A percentile compares a stretch with the other conserved stretches of the same genome.
phyloP scores from a whole-genome alignment of 1,140 invertebrate genomes.

The Carposina sasakii region DNA sequence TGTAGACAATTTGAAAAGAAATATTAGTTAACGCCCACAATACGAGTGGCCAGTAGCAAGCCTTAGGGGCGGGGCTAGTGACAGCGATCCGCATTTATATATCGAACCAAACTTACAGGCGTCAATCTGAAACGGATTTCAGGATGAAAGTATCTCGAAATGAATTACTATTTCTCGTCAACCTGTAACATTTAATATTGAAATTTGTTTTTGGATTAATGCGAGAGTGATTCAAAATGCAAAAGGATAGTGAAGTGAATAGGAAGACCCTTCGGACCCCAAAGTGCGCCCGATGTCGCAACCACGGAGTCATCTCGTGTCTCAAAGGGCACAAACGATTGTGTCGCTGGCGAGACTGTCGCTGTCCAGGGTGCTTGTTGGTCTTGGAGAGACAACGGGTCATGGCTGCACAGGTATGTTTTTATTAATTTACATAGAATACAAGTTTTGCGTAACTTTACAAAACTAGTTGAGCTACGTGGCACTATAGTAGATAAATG shows the following conservation, averaged over 20 bases:
- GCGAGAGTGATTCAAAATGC: background rate
- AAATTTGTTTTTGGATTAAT: background rate
- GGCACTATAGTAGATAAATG: too few relatives aligned
- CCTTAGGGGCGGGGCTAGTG: constrained; percentile 34
- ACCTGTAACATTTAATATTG: background rate
- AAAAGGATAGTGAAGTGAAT: constrained; percentile 42
- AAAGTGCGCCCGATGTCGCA: constrained; percentile 90
- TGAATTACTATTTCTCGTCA: constrained; percentile 14
- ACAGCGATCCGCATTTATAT: constrained; percentile 33
- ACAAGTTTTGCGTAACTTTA: too few relatives aligned
- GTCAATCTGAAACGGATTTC: constrained; percentile 57
- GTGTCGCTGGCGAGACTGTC: constrained; percentile 85
- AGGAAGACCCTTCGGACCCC: constrained; percentile 78
- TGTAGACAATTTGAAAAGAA: too few relatives aligned
- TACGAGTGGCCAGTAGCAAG: constrained; percentile 32
- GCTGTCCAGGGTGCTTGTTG: constrained; percentile 88
- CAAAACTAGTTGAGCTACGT: too few relatives aligned
- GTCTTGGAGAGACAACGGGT: constrained; percentile 90
- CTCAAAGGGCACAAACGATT: constrained; percentile 90
- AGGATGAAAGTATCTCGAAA: constrained; percentile 35
- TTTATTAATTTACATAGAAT: constrained; percentile 3
- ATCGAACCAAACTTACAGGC: constrained; percentile 39
- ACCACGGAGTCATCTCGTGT: constrained; percentile 91
- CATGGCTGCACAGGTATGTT: constrained; percentile 87
- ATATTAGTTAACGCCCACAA: too few relatives aligned